phyloP scores from a whole-genome alignment of 2,888 invertebrate species.

The Gymnosoma rotundatum region DNA sequence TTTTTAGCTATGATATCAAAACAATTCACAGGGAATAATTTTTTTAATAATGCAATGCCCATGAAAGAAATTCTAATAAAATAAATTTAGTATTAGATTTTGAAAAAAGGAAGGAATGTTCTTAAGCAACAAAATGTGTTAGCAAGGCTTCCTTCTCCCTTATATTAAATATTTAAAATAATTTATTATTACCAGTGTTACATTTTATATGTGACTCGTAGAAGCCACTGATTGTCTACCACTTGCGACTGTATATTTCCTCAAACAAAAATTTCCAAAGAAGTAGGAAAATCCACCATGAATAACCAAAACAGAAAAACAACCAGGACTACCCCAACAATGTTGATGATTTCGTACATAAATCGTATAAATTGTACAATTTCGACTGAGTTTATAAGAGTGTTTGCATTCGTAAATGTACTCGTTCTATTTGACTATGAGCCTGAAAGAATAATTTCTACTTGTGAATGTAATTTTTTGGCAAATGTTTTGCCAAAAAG shows the following conservation, averaged over 20 bases:
- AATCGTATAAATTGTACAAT: conserved; percentile 80
- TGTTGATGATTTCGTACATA: conserved; percentile 72
- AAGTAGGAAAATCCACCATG: background rate
- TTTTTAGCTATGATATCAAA: too few relatives aligned
- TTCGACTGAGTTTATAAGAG: conserved; percentile 73
- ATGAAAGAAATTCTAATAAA: too few relatives aligned
- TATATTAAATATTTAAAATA: conserved; percentile 21
- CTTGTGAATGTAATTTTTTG: conserved; percentile 59
- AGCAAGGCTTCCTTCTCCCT: background rate
- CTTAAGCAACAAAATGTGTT: too few relatives aligned
- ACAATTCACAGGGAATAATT: too few relatives aligned
- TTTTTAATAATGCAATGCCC: too few relatives aligned
- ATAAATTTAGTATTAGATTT: too few relatives aligned
- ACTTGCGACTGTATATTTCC: conserved; percentile 51
- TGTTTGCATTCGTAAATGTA: conserved; percentile 63
- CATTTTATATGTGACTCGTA: conserved; percentile 44
- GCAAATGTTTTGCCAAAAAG: conserved; percentile 57
- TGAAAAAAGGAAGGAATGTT: too few relatives aligned
- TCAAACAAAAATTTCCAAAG: conserved; percentile 32
- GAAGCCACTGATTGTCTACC: conserved; percentile 62
- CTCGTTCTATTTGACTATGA: conserved; percentile 49
- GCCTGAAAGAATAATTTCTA: conserved; percentile 50
- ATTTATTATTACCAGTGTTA: conserved; percentile 1
- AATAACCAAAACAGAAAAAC: background rate
- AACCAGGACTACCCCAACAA: conserved; percentile 66